Evolutionary conservation across 2,888 invertebrate species (phyloP).

Genomic region (Agrotis ipsilon): DNA sequence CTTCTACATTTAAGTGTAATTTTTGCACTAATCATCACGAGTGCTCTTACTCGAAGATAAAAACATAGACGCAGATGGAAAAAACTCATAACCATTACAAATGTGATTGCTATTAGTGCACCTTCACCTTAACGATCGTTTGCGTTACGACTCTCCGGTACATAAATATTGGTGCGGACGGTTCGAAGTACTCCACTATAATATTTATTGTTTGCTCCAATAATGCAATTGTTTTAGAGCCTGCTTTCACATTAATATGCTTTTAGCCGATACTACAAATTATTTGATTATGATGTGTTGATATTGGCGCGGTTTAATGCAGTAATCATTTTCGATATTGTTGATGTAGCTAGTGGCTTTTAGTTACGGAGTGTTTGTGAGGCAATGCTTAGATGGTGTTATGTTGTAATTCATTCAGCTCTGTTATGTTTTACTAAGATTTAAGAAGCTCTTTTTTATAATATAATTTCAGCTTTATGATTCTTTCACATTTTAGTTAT

Average conservation of each 20-base stretch:
- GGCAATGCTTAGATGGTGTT: not conserved
- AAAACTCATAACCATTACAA: constrained; percentile 17
- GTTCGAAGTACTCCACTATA: constrained; percentile 6
- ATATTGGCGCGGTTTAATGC: constrained; percentile 23
- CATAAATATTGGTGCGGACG: constrained; percentile 40
- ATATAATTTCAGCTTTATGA: not conserved
- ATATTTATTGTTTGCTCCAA: constrained; percentile 34
- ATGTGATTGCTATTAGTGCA: constrained; percentile 44
- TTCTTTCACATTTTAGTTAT: too few species aligned
- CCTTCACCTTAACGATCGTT: constrained; percentile 50
- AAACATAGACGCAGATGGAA: not conserved
- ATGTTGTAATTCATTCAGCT: too few species aligned
- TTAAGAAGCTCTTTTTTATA: too few species aligned
- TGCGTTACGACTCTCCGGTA: constrained; percentile 27
- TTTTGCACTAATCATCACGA: not conserved
- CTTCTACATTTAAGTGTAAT: too few species aligned
- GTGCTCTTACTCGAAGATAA: not conserved
- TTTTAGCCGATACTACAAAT: constrained; percentile 32
- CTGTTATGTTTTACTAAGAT: too few species aligned
- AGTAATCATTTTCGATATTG: constrained; percentile 12
- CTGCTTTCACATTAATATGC: constrained; percentile 31
- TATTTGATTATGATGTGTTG: constrained; percentile 42
- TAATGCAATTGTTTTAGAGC: constrained; percentile 50
- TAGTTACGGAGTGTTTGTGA: not conserved
- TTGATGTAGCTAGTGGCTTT: not conserved